Base-by-base conservation (phyloP, 1,140 invertebrate genomes). In the Ctenoplectra terminalis region DNA sequence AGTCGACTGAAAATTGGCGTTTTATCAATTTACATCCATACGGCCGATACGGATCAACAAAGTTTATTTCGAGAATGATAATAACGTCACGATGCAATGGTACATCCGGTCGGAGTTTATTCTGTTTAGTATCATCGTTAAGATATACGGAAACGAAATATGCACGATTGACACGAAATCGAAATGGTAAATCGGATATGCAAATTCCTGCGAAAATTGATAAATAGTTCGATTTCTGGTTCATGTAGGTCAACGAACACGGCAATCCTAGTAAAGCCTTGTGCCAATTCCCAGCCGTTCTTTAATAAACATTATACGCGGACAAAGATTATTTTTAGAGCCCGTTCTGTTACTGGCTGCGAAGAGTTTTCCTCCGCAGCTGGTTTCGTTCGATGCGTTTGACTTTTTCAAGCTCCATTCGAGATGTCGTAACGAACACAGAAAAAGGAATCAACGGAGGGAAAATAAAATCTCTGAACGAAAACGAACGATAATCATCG, bases 221-320 rank as follows among this genome's bases (percentile, higher is more conserved):
- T 69, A 37, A 54, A 54, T 54, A 37, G 60, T 46, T 23, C 40
- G 70, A 69, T 46, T 23, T 37, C 31, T 40, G 15, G 17, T 29
- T n/a, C 40, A 34, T 60, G 50, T 70, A 40, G 48, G 74, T 78
- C 81, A 82, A 82, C 73, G 56, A 64, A 71, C 71, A 56, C 69
- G 70, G 72, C 43, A 46, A 64, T 46, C 63, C n/a, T 7, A 52
- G 52, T 40, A 2, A 31, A 82, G 63, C 73, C 81, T 82, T 71
- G 74, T 56, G 54, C 79, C 73, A 81, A 46, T 85, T 85, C 60
- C 48, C n/a, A 50, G 17, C 23, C 63, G 29, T 56, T 34, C 56
- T 82, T 71, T 78, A 64, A 71, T 82, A 79, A 82, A 71, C 75
- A 56, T 63, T 48, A 56, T 20, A 34, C 43, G 23, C 77, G 58